A percentile compares a stretch with the other conserved stretches of the same genome.
Evolutionary conservation across 2,888 invertebrate genomes (phyloP).

Genomic region (Kuschelorhynchus macadamiae): DNA sequence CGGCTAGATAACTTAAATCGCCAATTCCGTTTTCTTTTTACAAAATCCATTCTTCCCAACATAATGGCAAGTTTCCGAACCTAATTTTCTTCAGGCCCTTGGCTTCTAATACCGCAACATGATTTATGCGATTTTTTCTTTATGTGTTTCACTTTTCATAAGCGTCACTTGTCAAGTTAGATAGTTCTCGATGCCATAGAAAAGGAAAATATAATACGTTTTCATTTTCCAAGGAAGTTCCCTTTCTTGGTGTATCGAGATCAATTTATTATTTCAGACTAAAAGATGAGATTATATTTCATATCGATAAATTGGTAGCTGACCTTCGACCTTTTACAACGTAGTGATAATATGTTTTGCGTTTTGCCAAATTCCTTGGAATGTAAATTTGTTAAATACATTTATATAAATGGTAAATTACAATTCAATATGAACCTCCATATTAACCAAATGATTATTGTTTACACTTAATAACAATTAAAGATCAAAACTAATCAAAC

Average conservation of each 20-base stretch:
- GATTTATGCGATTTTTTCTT: slow-evolving; percentile 47
- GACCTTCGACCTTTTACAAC: no score
- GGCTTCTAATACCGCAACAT: slow-evolving; percentile 37
- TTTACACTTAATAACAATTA: no score
- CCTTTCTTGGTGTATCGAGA: background rate
- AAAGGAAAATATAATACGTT: slow-evolving; percentile 39
- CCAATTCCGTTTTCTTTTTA: background rate
- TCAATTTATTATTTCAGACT: slow-evolving; percentile 24
- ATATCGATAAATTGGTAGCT: slow-evolving; percentile 4
- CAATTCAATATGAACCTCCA: no score
- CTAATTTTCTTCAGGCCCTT: slow-evolving; percentile 41
- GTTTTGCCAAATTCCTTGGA: no score
- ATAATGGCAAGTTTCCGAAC: slow-evolving; percentile 37
- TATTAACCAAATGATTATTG: no score
- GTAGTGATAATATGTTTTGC: no score
- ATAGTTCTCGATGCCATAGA: slow-evolving; percentile 36
- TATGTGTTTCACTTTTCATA: slow-evolving; percentile 45
- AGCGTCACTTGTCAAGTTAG: slow-evolving; percentile 38
- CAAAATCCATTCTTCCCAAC: slow-evolving; percentile 23
- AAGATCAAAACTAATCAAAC: no score
- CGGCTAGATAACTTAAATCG: slow-evolving; percentile 16
- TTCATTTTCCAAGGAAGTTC: slow-evolving; percentile 3
- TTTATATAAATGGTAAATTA: no score
- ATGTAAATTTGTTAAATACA: no score
- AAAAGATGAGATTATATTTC: slow-evolving; percentile 2